phyloP scores from a whole-genome alignment of 1,140 invertebrate genomes.

The Cardiocondyla obscurior region DNA sequence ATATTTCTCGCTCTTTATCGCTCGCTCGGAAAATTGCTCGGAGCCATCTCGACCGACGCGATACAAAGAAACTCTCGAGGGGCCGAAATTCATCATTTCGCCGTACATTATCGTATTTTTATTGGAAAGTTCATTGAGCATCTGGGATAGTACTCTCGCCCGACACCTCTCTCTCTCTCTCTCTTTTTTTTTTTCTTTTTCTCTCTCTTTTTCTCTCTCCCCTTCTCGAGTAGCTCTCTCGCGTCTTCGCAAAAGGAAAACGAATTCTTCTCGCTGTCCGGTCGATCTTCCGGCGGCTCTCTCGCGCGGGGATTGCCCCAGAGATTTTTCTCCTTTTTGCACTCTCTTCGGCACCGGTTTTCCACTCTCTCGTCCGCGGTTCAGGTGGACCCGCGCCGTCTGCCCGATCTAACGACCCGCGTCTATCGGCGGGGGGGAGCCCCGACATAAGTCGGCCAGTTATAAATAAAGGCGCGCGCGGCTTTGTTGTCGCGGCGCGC shows the following conservation, averaged over 20 bases:
- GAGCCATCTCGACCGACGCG: background rate
- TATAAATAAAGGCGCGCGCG: conserved; percentile 77
- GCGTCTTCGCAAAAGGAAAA: conserved; percentile 50
- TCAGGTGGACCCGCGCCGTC: conserved; percentile 23
- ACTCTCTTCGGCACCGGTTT: conserved; percentile 47
- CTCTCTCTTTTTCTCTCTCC: background rate
- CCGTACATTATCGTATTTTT: conserved; percentile 40
- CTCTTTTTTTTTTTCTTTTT: background rate
- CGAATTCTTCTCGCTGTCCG: conserved; percentile 24
- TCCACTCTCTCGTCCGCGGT: conserved; percentile 33
- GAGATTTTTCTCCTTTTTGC: conserved; percentile 44
- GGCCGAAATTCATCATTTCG: conserved; percentile 17
- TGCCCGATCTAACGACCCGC: background rate
- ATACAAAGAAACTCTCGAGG: background rate
- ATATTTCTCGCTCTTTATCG: background rate
- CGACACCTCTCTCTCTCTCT: background rate
- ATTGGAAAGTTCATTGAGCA: conserved; percentile 41
- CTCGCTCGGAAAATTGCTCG: background rate
- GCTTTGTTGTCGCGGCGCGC: conserved; percentile 74
- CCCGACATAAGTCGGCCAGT: conserved; percentile 71
- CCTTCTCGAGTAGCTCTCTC: background rate
- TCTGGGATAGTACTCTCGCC: conserved; percentile 14
- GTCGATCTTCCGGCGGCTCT: background rate
- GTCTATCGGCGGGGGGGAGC: background rate
- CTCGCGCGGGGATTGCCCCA: conserved; percentile 10